Evolutionary conservation across 2,113 vertebrate species (phyloP), one percentile per base, ranked within the genome.

Genomic region (Actenoides lindsayi): DNA sequence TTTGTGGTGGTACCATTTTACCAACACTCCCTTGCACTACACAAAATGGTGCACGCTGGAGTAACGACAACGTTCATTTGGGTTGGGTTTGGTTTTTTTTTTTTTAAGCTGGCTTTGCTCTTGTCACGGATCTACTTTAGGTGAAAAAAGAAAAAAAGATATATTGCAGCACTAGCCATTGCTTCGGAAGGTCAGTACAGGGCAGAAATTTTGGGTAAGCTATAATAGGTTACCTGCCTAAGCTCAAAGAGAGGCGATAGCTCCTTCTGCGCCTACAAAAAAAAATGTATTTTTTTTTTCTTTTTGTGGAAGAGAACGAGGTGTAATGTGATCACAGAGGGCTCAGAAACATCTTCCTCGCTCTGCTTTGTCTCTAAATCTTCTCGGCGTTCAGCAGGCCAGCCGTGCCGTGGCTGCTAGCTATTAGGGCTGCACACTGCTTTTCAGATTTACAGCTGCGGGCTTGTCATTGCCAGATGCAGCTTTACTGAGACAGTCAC

Each of bases 391-490:
- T 97, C 94, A 89, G 96, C 95, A 97, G 95, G 94, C 86, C 76
- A 65, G 94, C 95, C 74, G 62, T 94, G 89, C 91, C 92, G 89
- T 95, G 97, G 95, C 98, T 98, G 98, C 94, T 97, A 98, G 97
- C 97, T 97, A 97, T 98, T 98, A 98, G 96, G 94, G 95, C 95
- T 97, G 90, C 97, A 97, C 94, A 97, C 96, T 95, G 96, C 87
- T 96, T 97, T 98, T 97, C 97, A 98, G 98, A 98, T 98, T 98
- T 98, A 98, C 97, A 98, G 96, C 97, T 97, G 96, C 70, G 92
- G 57, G 91, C 97, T 97, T 96, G 97, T 98, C 98, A 97, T 98
- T 98, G 98, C 98, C 98, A 98, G 98, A 98, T 98, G 98, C 97
- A 97, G 95, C 97, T 98, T 98, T 96, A 96, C 95, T 96, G 96